These are phyloP conservation scores for Enteromius unitaeniatus DNA, from an alignment of 2,797 vertebrate genomes.

Conservation along the genomic window DNA sequence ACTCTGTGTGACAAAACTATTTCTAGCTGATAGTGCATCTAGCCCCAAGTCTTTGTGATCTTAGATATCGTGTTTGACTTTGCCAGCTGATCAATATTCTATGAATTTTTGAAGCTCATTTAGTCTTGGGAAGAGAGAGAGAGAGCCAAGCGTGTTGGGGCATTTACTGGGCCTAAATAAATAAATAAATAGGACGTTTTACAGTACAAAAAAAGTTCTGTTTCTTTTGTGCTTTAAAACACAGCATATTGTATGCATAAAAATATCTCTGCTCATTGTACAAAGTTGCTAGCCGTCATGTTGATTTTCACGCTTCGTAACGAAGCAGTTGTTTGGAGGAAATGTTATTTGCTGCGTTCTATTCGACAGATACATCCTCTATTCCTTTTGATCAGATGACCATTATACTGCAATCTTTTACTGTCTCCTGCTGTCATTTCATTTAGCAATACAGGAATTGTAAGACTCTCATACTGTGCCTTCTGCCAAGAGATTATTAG, in stretches of 20 bases:
- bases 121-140: conserved; percentile 55
- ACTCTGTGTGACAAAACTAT: conserved; percentile 53
- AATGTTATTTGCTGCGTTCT: not conserved
- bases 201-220: not conserved
- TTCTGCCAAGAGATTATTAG: conserved; percentile 19
- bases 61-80: conserved; percentile 71
- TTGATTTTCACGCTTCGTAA: conserved; percentile 21
- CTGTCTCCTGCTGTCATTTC: conserved; percentile 23
- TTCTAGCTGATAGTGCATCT: conserved; percentile 62
- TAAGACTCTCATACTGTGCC: conserved; percentile 5
- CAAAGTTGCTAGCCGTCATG: conserved; percentile 12
- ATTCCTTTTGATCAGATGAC: conserved; percentile 32
- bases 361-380: not conserved
- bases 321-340: not conserved
- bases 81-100: conserved; percentile 77
- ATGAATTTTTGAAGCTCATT: conserved; percentile 79
- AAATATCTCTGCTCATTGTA: not conserved
- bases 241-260: not conserved
- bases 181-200: conserved; percentile 10
- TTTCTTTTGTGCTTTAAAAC: conserved; percentile 18
- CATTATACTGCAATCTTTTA: not conserved
- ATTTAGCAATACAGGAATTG: conserved; percentile 15
- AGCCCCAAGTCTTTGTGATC: conserved; percentile 61
- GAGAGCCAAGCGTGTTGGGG: conserved; percentile 25
- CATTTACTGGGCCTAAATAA: conserved; percentile 42